Evolutionary conservation across 2,888 invertebrate genomes (phyloP).

Genomic region (Oligia fasciuncula): DNA sequence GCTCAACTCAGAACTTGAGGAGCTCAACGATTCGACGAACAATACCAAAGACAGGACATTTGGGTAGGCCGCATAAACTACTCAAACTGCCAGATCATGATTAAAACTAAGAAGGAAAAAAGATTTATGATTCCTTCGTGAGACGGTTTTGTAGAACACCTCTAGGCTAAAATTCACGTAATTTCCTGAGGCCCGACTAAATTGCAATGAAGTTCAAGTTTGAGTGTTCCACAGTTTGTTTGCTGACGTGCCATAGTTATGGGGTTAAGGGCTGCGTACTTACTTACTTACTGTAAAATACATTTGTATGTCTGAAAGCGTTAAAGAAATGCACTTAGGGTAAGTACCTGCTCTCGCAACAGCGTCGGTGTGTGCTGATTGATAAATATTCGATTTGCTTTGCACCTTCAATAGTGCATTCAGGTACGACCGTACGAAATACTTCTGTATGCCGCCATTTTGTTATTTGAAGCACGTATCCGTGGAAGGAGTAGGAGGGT

Average conservation of each 20-base stretch:
- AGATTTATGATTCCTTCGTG: too few relatives aligned
- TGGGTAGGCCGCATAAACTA: too few relatives aligned
- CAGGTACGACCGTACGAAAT: conserved; percentile 59
- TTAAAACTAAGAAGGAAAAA: too few relatives aligned
- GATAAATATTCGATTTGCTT: conserved; percentile 73
- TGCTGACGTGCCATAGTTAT: background rate
- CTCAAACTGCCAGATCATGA: too few relatives aligned
- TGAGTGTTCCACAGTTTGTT: too few relatives aligned
- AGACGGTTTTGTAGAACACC: too few relatives aligned
- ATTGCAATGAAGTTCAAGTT: too few relatives aligned
- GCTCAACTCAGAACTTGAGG: too few relatives aligned
- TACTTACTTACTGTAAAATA: background rate
- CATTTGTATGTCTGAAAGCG: conserved; percentile 4
- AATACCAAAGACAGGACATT: too few relatives aligned
- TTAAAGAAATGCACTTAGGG: conserved; percentile 36
- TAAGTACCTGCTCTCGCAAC: conserved; percentile 9
- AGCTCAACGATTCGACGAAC: too few relatives aligned
- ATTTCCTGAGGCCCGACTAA: too few relatives aligned
- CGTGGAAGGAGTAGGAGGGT: background rate
- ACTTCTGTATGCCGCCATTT: conserved; percentile 61
- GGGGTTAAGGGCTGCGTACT: background rate
- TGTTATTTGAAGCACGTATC: conserved; percentile 62
- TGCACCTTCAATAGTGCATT: conserved; percentile 66
- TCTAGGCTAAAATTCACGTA: too few relatives aligned
- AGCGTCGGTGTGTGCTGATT: conserved; percentile 53